Base-by-base conservation (phyloP, 2,113 vertebrate genomes). In the Ctenodactylus gundi region DNA sequence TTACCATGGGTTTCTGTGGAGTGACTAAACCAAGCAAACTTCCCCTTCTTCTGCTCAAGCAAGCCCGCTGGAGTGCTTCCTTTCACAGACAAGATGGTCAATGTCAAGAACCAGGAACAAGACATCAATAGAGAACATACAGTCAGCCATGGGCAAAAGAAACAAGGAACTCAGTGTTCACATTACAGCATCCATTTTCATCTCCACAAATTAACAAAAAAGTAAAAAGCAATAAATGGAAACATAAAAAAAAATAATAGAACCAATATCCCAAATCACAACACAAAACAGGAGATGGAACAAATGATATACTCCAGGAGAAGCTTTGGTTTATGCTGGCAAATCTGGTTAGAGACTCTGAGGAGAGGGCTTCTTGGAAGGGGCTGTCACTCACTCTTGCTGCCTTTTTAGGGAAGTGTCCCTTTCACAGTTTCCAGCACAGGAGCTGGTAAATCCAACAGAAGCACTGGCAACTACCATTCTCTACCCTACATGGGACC, bases 1-100 rank as follows among this genome's bases (percentile, higher is more conserved):
- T 98, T 98, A 98, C 98, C 98, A 98, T 98, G 98, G 97, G 97
- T 98, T 97, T 98, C 98, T 98, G 98, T 97, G 97, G 98, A 98
- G 98, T 98, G 98, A 98, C 98, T 98, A 98, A 98, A 99, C 98
- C 98, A 98, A 98, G 98, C 96, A 98, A 98, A 98, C 97, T 97
- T 98, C 96, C 98, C 98, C 98, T 97, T 98, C 98, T 98, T 99
- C 98, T 98, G 97, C 97, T 98, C 98, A 98, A 98, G 97, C 97
- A 98, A 98, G 97, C 96, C 97, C 95, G 97, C 97, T 88, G 97
- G 97, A 97, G 97, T 94, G 96, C 98, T 97, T 98, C 98, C 98
- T 98, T 98, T 97, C 98, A 98, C 97, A 98, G 98, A 98, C 97
- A 98, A 98, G 98, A 97, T 95, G 97, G 96, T 97, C 96, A 98